These are phyloP conservation scores for Drosophila neutralis DNA, from an alignment of 2,888 invertebrate species.

Conservation along the genomic window DNA sequence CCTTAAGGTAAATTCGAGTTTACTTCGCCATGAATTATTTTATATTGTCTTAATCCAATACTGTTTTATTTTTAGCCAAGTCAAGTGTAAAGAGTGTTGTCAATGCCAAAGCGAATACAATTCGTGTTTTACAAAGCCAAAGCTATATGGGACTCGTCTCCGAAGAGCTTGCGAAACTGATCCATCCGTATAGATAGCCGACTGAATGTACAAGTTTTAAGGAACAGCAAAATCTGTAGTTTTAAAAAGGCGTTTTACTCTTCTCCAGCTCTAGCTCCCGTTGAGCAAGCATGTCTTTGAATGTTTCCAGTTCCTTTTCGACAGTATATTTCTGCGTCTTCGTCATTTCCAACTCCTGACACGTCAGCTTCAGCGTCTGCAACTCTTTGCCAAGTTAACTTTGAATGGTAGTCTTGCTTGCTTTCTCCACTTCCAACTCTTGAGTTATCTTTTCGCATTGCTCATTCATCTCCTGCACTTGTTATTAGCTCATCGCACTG, in stretches of 20 bases:
- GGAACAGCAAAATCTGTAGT: not conserved
- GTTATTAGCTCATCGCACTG: too few relatives aligned
- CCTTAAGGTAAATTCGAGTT: conserved; percentile 1
- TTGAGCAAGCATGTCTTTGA: too few relatives aligned
- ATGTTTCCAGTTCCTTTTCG: too few relatives aligned
- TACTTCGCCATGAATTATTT: not conserved
- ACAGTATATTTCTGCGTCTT: too few relatives aligned
- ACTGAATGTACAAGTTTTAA: not conserved
- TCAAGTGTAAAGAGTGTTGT: conserved; percentile 36
- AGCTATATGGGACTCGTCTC: not conserved
- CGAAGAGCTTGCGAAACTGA: conserved; percentile 37
- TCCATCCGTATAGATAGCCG: conserved; percentile 11
- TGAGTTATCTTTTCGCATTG: too few relatives aligned
- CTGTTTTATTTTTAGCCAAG: not conserved
- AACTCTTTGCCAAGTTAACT: too few relatives aligned
- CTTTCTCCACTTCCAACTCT: too few relatives aligned
- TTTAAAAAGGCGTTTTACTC: not conserved
- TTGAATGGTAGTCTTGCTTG: too few relatives aligned
- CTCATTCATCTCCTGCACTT: too few relatives aligned
- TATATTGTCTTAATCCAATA: not conserved
- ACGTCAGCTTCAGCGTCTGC: too few relatives aligned
- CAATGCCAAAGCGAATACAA: conserved; percentile 57
- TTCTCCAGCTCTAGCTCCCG: too few relatives aligned
- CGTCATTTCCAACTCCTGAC: too few relatives aligned
- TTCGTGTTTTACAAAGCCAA: conserved; percentile 72